phyloP scores from a whole-genome alignment of 2,888 invertebrate genomes.

The Pristionchus fissidentatus region DNA sequence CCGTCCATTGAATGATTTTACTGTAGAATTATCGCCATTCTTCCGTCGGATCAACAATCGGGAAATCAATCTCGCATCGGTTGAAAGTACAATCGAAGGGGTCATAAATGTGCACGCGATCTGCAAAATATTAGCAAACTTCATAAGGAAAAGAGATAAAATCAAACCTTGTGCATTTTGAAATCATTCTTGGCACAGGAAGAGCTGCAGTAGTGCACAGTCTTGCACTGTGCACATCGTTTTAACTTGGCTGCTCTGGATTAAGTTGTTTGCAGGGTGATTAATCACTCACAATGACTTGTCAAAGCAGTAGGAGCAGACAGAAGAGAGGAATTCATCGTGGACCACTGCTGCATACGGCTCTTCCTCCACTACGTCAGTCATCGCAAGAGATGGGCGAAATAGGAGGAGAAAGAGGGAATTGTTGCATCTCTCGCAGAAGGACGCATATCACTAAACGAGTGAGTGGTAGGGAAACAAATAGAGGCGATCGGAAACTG shows the following conservation, averaged over 20 bases:
- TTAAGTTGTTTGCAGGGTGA: too few relatives aligned
- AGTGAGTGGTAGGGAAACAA: too few relatives aligned
- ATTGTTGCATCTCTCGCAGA: too few relatives aligned
- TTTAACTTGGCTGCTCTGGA: too few relatives aligned
- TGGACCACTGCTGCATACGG: background rate
- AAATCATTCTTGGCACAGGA: conserved; percentile 18
- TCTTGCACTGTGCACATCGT: conserved; percentile 29
- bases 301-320: conserved; percentile 17
- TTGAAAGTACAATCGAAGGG: conserved; percentile 47
- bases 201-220: conserved; percentile 1
- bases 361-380: background rate
- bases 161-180: conserved; percentile 36
- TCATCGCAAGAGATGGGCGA: conserved; percentile 1
- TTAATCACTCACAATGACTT: too few relatives aligned
- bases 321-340: background rate
- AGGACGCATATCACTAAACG: too few relatives aligned
- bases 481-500: too few relatives aligned
- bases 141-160: too few relatives aligned
- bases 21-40: background rate
- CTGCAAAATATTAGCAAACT: too few relatives aligned
- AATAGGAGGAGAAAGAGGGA: too few relatives aligned
- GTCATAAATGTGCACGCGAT: conserved; percentile 34
- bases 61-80: conserved; percentile 51
- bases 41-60: conserved; percentile 34
- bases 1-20: conserved; percentile 38